Percentiles rank a stretch among this genome's conserved stretches.
These are phyloP conservation scores for Mormyrus proboscirostris DNA, from an alignment of 2,797 vertebrate species.

Conservation along the genomic window DNA sequence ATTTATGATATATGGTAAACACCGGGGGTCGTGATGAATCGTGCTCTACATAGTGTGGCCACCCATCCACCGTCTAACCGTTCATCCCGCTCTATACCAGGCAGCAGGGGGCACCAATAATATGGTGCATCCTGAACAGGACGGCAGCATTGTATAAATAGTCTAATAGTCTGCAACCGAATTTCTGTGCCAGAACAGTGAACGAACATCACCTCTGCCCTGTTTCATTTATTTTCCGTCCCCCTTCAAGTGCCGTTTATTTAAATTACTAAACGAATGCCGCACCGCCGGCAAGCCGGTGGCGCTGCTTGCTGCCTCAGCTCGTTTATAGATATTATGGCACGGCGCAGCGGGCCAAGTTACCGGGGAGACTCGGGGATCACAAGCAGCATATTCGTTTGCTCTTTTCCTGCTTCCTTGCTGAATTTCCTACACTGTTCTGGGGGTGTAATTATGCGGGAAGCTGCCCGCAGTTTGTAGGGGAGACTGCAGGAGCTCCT, in stretches of 20 bases:
- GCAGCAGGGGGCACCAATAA: not conserved
- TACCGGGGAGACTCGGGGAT: not conserved
- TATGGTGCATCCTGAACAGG: not conserved
- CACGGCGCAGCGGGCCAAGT: not conserved
- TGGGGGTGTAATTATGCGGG: not conserved
- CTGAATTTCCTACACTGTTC: conserved; percentile 1
- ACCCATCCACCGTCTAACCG: not conserved
- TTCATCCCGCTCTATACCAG: not conserved
- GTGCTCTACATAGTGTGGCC: not conserved
- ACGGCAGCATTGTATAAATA: not conserved
- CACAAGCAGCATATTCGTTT: conserved; percentile 5
- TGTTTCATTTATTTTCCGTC: not conserved
- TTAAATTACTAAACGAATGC: conserved; percentile 8
- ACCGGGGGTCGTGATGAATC: not conserved
- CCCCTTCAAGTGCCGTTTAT: not conserved
- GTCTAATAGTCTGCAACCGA: not conserved
- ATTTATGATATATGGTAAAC: not conserved
- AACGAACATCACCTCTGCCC: not conserved
- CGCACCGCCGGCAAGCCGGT: not conserved
- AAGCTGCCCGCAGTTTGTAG: not conserved
- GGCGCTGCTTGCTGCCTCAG: not conserved
- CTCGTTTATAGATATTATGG: conserved; percentile 11
- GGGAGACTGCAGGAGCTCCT: not conserved
- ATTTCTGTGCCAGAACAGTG: not conserved
- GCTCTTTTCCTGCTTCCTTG: not conserved